Conservation (phyloP, 2,888 invertebrate species). For the Graphium colonna region DNA sequence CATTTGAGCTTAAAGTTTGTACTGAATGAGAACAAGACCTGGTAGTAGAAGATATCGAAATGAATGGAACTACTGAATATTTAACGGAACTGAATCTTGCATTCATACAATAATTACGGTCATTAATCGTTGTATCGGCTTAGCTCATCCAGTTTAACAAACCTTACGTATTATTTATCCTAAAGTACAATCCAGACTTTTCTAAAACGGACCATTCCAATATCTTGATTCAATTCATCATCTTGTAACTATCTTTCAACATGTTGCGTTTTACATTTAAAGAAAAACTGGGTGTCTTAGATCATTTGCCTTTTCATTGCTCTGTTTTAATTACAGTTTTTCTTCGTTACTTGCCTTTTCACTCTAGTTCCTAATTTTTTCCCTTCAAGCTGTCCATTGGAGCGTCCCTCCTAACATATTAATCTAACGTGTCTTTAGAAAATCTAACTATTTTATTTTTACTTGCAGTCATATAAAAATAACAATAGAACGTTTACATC, state of each 20-base stretch:
- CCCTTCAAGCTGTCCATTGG: slow-evolving; percentile 32
- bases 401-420: slow-evolving; percentile 42
- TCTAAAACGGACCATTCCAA: slow-evolving; percentile 27
- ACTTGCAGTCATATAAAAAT: slow-evolving; percentile 78
- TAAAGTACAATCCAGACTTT: slow-evolving; percentile 29
- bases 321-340: no score
- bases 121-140: slow-evolving; percentile 66
- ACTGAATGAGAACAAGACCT: slow-evolving; percentile 13
- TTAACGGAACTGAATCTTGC: slow-evolving; percentile 32
- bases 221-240: slow-evolving; percentile 14
- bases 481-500: slow-evolving; percentile 71
- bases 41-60: slow-evolving; percentile 23
- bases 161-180: slow-evolving; percentile 32
- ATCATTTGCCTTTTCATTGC: background rate
- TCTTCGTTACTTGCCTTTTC: slow-evolving; percentile 21
- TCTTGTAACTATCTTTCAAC: background rate
- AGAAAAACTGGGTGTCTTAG: slow-evolving; percentile 3
- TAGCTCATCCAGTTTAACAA: slow-evolving; percentile 57
- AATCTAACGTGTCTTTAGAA: slow-evolving; percentile 70
- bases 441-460: slow-evolving; percentile 64
- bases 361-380: slow-evolving; percentile 35
- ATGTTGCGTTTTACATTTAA: slow-evolving; percentile 3
- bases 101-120: slow-evolving; percentile 40
- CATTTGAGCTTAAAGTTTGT: slow-evolving; percentile 17
- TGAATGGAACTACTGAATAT: slow-evolving; percentile 20